A percentile compares a stretch with the other conserved stretches of the same genome.
These are phyloP conservation scores for Thrips palmi DNA, from an alignment of 1,140 invertebrate species.

Conservation along the genomic window DNA sequence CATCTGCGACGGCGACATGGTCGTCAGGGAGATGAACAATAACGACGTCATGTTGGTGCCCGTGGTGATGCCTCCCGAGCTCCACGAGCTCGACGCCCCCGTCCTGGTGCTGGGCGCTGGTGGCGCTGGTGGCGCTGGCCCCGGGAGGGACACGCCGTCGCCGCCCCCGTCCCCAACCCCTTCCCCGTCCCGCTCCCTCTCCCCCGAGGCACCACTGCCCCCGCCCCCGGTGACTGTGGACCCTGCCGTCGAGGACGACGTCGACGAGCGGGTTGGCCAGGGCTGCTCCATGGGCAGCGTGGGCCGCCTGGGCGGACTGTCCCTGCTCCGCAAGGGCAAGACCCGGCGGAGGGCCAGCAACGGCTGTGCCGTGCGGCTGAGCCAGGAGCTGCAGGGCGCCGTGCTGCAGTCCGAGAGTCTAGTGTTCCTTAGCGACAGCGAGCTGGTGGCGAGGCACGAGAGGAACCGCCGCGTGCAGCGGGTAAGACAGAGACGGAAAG, in stretches of 20 bases:
- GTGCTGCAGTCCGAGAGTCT: conserved; percentile 29
- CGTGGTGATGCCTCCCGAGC: too few species aligned
- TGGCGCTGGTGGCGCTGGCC: too few species aligned
- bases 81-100: too few species aligned
- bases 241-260: not conserved
- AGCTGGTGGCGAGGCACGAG: conserved; percentile 25
- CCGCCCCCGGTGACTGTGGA: not conserved
- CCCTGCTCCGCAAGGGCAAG: not conserved
- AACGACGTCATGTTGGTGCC: too few species aligned
- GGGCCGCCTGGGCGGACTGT: too few species aligned
- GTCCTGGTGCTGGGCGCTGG: too few species aligned
- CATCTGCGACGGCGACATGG: too few species aligned
- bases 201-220: conserved; percentile 3
- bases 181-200: too few species aligned
- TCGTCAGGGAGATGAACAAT: too few species aligned
- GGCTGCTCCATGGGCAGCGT: not conserved
- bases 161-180: too few species aligned
- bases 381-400: conserved; percentile 25
- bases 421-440: conserved; percentile 24
- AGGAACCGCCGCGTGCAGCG: conserved; percentile 25
- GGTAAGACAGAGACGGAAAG: too few species aligned
- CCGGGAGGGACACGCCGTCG: too few species aligned
- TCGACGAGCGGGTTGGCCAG: conserved; percentile 6
- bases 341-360: conserved; percentile 5
- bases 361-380: conserved; percentile 7